phyloP scores from a whole-genome alignment of 2,797 vertebrate genomes.

The Carcharodon carcharias region DNA sequence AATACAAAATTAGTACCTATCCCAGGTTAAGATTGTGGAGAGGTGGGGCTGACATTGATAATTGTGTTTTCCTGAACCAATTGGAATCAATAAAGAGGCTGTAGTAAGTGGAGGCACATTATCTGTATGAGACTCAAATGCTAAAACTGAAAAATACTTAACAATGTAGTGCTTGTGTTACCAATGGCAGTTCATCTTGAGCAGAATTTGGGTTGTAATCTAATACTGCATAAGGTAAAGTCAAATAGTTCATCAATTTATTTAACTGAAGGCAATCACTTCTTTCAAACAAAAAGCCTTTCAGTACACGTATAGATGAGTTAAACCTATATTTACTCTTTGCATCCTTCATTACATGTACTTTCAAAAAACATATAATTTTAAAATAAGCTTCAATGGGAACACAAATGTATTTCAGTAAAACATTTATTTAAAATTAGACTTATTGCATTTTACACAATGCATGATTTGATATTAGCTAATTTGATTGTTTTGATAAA shows the following conservation, averaged over 20 bases:
- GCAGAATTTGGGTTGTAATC: neutral
- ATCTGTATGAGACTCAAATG: neutral
- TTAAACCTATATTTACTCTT: neutral
- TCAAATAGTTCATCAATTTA: neutral
- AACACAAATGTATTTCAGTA: too few relatives aligned
- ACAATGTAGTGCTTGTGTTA: too few relatives aligned
- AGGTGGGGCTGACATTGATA: neutral
- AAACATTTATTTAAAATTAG: too few relatives aligned
- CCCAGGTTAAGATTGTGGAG: neutral
- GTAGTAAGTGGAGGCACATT: neutral
- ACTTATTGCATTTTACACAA: too few relatives aligned
- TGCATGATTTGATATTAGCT: too few relatives aligned
- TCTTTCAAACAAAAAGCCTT: neutral
- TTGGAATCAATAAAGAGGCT: neutral
- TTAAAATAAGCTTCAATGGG: too few relatives aligned
- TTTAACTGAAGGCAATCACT: neutral
- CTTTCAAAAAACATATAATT: neutral
- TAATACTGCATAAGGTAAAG: neutral
- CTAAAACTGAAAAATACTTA: neutral
- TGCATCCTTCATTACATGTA: neutral
- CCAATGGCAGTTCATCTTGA: neutral
- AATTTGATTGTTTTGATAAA: too few relatives aligned
- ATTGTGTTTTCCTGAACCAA: neutral
- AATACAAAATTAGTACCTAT: neutral
- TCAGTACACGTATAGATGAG: neutral